Evolutionary conservation across 2,113 vertebrate species (phyloP).

Genomic region (Pagrus major): DNA sequence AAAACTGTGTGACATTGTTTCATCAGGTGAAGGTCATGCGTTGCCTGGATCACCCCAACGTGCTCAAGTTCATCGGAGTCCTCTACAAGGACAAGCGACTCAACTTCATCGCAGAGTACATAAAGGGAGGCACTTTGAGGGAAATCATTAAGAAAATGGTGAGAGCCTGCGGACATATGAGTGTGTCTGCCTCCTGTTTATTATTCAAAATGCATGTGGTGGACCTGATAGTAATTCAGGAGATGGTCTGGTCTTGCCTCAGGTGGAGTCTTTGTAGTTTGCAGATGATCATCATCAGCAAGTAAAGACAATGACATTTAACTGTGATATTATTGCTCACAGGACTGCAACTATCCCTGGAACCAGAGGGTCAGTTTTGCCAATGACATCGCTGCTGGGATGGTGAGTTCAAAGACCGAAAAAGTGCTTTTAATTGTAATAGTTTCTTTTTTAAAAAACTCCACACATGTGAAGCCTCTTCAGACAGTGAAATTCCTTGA

Average conservation of each 20-base stretch:
- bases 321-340: neutral
- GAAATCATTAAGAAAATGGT: conserved; percentile 97
- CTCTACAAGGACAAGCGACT: conserved; percentile 98
- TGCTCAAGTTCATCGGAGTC: conserved; percentile 96
- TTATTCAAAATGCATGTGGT: neutral
- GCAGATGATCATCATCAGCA: neutral
- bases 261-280: neutral
- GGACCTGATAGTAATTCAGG: neutral
- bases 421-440: neutral
- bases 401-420: conserved; percentile 85
- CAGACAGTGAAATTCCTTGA: neutral
- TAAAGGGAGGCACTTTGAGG: conserved; percentile 95
- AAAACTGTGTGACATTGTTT: conserved; percentile 2
- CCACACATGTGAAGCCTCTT: neutral
- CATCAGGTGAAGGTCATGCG: conserved; percentile 97
- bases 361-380: conserved; percentile 95
- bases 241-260: neutral
- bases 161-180: neutral
- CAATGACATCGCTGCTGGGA: conserved; percentile 95
- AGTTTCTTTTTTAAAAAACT: neutral
- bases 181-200: neutral
- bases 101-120: conserved; percentile 98
- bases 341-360: conserved; percentile 96
- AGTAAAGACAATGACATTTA: neutral
- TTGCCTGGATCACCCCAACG: conserved; percentile 96